phyloP scores from a whole-genome alignment of 2,888 invertebrate species.

The Ormyrus thymus region DNA sequence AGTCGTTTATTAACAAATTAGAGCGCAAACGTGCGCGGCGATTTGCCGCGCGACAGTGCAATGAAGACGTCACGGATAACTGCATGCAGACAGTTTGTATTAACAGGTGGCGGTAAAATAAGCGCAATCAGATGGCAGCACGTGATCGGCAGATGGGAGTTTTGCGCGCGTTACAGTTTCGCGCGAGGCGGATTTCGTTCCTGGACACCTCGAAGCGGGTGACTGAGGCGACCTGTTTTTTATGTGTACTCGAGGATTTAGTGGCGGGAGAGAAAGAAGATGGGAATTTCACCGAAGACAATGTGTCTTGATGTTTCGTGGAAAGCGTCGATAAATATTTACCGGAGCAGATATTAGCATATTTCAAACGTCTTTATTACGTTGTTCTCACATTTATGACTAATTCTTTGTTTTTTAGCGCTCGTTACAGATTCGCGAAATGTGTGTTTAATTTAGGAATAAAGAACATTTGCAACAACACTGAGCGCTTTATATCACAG shows the following conservation, averaged over 20 bases:
- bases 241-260: background rate
- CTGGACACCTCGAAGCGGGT: background rate
- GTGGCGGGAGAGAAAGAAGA: background rate
- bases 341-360: too few relatives aligned
- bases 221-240: background rate
- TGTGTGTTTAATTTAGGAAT: too few relatives aligned
- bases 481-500: too few relatives aligned
- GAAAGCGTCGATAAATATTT: too few relatives aligned
- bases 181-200: background rate
- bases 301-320: too few relatives aligned
- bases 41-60: background rate
- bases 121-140: background rate
- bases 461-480: too few relatives aligned
- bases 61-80: slow-evolving; percentile 10
- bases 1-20: slow-evolving; percentile 18
- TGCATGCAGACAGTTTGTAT: slow-evolving; percentile 23
- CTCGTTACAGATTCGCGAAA: too few relatives aligned
- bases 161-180: background rate
- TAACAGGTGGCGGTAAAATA: slow-evolving; percentile 35
- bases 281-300: too few relatives aligned
- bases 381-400: too few relatives aligned
- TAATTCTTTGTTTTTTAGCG: too few relatives aligned
- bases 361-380: too few relatives aligned
- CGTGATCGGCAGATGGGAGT: slow-evolving; percentile 20
- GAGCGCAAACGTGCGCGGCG: background rate